A percentile compares a stretch with the other conserved stretches of the same genome.
Evolutionary conservation across 1,140 invertebrate genomes (phyloP).

Genomic region (Zaprionus kolodkinae): DNA sequence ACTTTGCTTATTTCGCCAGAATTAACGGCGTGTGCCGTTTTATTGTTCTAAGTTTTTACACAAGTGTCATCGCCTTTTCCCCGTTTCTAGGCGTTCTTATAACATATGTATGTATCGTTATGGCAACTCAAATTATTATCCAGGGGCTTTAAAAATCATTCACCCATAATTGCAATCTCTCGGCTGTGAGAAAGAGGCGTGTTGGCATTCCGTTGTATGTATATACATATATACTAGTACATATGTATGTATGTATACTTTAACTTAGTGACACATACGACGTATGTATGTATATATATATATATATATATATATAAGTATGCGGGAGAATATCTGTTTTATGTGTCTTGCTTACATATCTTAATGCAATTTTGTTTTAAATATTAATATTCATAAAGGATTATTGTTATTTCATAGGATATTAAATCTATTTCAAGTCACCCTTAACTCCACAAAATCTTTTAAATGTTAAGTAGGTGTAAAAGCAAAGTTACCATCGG

Average conservation of each 20-base stretch:
- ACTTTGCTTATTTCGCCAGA: slow-evolving; percentile 29
- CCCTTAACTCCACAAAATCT: too few species aligned
- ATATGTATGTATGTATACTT: slow-evolving; percentile 6
- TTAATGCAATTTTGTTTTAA: too few species aligned
- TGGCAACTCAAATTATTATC: slow-evolving; percentile 38
- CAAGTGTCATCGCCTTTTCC: background rate
- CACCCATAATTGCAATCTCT: slow-evolving; percentile 48
- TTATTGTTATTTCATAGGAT: too few species aligned
- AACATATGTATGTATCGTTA: background rate
- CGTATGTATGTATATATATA: too few species aligned
- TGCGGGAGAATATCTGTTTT: too few species aligned
- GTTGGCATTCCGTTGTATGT: slow-evolving; percentile 13
- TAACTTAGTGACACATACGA: too few species aligned
- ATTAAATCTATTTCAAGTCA: too few species aligned
- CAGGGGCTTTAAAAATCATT: slow-evolving; percentile 50
- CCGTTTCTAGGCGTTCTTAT: background rate
- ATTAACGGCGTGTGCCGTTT: slow-evolving; percentile 1
- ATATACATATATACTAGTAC: background rate
- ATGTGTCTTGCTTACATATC: too few species aligned
- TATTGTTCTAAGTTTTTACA: background rate
- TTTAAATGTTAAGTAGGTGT: too few species aligned
- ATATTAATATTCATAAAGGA: too few species aligned
- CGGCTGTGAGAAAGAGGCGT: slow-evolving; percentile 21
- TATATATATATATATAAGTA: too few species aligned
- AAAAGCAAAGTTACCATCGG: too few species aligned